Evolutionary conservation across 2,888 invertebrate species (phyloP), one percentile per base, ranked within the genome.

Genomic region (Eupithecia subumbrata): DNA sequence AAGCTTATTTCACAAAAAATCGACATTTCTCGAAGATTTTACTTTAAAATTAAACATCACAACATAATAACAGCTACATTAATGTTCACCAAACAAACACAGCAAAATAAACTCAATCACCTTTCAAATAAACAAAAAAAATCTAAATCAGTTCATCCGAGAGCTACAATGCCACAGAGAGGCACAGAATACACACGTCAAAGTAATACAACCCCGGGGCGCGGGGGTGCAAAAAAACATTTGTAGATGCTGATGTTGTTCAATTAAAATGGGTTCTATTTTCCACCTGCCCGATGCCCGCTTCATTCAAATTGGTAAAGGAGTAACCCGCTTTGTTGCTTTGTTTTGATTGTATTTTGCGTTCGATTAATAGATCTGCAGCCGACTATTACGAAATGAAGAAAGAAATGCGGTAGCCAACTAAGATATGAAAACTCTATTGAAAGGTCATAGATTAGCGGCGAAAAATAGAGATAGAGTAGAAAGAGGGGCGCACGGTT

Each of bases 241-340:
- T 37, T 56, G 22, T 22, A 22, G 5, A 56, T n/a, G 22, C 8
- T 22, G 22, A 56, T 56, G 11, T 52, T n/a, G 7, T 56, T 56
- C 22, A 22, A 22, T 22, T 56, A 22, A 56, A 56, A 56, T 56
- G 56, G 11, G 30, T 63, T 63, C 30, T 14, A 8, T 63, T 66
- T 66, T 77, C 75, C 69, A 78, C 75, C 74, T 70, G 78, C 77
- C 79, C 81, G 78, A 73, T 70, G 78, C 77, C 79, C 81, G 78
- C 73, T 76, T 78, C 79, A 76, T 81, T 76, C 79, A 78, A 79
- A 77, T 78, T 76, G 74, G 79, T 78, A 73, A 77, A 77, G 71
- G 75, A 69, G 76, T 37, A 43, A 37, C 74, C 67, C 66, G 75
- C 72, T 80, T 80, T 18, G 37, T 37, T 43, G 77, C 71, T 76